Conservation (phyloP, 2,797 vertebrate species). For the Pseudochromis fuscus region DNA sequence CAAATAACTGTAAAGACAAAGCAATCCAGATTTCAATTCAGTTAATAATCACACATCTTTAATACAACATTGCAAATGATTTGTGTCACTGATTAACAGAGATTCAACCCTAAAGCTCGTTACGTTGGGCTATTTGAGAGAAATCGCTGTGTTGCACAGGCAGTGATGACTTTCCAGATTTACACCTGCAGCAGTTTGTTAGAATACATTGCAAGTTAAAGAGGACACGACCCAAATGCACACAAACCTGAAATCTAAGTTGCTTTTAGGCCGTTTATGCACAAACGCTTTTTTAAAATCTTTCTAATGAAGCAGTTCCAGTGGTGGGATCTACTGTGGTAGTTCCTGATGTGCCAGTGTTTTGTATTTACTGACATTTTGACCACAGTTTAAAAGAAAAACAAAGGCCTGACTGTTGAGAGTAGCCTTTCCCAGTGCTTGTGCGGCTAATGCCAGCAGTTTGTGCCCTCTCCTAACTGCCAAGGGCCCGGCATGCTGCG, state of each 20-base stretch:
- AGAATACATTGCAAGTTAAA: too few relatives aligned
- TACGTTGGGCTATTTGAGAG: neutral
- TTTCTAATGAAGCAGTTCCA: neutral
- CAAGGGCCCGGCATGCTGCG: slow-evolving; percentile 64
- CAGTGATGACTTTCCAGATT: neutral
- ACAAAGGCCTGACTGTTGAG: neutral
- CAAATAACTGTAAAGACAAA: slow-evolving; percentile 46
- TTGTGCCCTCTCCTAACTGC: slow-evolving; percentile 68
- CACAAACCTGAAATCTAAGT: neutral
- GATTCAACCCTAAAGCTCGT: neutral
- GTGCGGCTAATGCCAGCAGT: slow-evolving; percentile 53
- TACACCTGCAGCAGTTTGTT: neutral
- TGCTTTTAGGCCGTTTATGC: neutral
- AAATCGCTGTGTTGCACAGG: neutral
- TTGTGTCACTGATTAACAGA: slow-evolving; percentile 1
- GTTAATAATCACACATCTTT: neutral
- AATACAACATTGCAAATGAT: neutral
- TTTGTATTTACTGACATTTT: slow-evolving; percentile 20
- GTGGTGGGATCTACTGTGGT: neutral
- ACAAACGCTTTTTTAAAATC: too few relatives aligned
- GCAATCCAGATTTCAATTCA: slow-evolving; percentile 1
- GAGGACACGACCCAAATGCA: too few relatives aligned
- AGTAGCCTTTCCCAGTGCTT: slow-evolving; percentile 29
- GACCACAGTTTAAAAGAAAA: slow-evolving; percentile 32
- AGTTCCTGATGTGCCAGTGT: neutral